A percentile compares a stretch with the other conserved stretches of the same genome.
phyloP scores from a whole-genome alignment of 1,140 invertebrate species.

The Leguminivora glycinivorella region DNA sequence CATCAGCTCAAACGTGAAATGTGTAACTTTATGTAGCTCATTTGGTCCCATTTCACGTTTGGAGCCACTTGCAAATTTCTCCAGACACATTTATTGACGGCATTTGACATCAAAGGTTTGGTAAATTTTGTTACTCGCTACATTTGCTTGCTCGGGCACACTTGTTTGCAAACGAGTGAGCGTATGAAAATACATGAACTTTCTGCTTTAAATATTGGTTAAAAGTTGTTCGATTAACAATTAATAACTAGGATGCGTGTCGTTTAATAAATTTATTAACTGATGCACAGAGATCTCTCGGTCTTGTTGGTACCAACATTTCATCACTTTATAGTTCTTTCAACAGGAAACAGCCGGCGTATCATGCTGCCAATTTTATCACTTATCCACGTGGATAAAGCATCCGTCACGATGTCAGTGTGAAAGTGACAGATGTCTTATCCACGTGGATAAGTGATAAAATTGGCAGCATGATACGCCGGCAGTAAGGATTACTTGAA shows the following conservation, averaged over 20 bases:
- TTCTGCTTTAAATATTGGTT: neutral
- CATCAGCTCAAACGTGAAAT: slow-evolving; percentile 14
- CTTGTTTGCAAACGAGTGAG: slow-evolving; percentile 18
- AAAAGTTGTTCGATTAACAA: neutral
- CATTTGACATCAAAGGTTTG: slow-evolving; percentile 17
- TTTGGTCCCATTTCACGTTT: slow-evolving; percentile 24
- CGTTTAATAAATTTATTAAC: neutral
- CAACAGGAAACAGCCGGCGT: no score
- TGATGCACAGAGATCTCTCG: no score
- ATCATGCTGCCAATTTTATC: no score
- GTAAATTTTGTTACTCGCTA: slow-evolving; percentile 26
- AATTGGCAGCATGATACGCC: no score
- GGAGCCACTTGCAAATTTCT: slow-evolving; percentile 28
- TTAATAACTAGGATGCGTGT: neutral
- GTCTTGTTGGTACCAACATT: no score
- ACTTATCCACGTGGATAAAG: no score
- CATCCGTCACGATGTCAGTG: no score
- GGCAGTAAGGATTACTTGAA: no score
- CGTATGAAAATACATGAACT: neutral
- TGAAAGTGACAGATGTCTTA: no score
- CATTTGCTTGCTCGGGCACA: slow-evolving; percentile 2
- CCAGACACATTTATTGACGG: slow-evolving; percentile 19
- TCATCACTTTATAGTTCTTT: no score
- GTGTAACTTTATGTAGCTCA: slow-evolving; percentile 21
- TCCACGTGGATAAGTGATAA: no score